phyloP scores from a whole-genome alignment of 2,888 invertebrate genomes.

The Drosophila helvetica region DNA sequence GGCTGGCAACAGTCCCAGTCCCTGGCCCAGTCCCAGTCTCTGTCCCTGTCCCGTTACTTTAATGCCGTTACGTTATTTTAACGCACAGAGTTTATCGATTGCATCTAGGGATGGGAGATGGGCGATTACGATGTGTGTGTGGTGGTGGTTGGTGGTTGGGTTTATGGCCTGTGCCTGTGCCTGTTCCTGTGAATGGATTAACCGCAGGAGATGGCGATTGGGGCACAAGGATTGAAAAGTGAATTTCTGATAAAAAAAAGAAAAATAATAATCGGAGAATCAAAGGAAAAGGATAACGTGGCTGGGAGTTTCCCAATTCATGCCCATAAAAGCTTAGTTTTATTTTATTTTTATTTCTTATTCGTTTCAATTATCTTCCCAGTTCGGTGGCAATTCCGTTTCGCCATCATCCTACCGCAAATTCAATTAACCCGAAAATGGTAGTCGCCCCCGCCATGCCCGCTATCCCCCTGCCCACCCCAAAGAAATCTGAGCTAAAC shows the following conservation, averaged over 20 bases:
- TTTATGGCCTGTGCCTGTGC: slow-evolving; percentile 29
- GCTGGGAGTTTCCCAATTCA: too few relatives aligned
- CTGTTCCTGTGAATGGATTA: slow-evolving; percentile 34
- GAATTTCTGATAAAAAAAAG: background rate
- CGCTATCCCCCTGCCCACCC: too few relatives aligned
- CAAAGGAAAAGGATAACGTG: too few relatives aligned
- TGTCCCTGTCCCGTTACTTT: slow-evolving; percentile 38
- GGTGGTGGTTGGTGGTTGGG: slow-evolving; percentile 22
- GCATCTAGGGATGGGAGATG: background rate
- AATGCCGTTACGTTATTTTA: slow-evolving; percentile 50
- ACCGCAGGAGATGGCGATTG: background rate
- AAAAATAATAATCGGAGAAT: background rate
- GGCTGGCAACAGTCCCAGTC: slow-evolving; percentile 20
- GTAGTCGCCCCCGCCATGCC: background rate
- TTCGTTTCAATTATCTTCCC: slow-evolving; percentile 14
- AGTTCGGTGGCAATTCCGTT: slow-evolving; percentile 12
- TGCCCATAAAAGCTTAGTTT: background rate
- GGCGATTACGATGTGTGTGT: background rate
- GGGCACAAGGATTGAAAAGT: slow-evolving; percentile 4
- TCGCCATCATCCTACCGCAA: slow-evolving; percentile 21
- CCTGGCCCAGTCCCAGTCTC: slow-evolving; percentile 3
- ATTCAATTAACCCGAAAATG: slow-evolving; percentile 64
- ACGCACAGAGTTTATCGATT: slow-evolving; percentile 65
- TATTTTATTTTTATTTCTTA: background rate
- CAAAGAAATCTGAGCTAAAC: slow-evolving; percentile 22